These are phyloP conservation scores for Aspidiotus rigidus DNA, from an alignment of 2,888 invertebrate genomes.

Conservation along the genomic window DNA sequence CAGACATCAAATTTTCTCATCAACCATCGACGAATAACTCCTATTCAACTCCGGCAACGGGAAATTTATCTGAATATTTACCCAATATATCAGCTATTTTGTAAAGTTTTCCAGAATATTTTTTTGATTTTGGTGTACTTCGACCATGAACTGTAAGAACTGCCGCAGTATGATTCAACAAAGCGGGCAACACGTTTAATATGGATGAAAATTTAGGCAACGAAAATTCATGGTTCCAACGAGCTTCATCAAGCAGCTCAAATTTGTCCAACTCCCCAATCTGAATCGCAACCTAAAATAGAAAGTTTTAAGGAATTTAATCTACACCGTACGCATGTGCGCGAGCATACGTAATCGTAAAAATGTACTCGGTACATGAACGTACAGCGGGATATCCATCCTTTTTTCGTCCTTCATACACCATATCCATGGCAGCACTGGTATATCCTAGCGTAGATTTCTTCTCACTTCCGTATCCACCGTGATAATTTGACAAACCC, in stretches of 20 bases:
- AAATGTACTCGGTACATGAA: neutral
- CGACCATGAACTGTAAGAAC: neutral
- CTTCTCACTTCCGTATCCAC: neutral
- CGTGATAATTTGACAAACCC: slow-evolving; percentile 13
- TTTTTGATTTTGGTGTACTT: too few species aligned
- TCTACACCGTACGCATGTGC: neutral
- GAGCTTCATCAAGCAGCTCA: neutral
- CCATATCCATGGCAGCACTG: slow-evolving; percentile 16
- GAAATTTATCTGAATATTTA: too few species aligned
- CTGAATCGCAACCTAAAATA: slow-evolving; percentile 7
- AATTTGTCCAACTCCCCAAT: slow-evolving; percentile 3
- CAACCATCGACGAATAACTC: too few species aligned
- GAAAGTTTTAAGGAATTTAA: neutral
- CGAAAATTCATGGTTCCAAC: neutral
- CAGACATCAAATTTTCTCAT: too few species aligned
- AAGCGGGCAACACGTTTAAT: neutral
- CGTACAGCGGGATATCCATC: slow-evolving; percentile 21
- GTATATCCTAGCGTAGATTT: slow-evolving; percentile 11
- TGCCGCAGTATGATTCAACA: slow-evolving; percentile 11
- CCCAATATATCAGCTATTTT: too few species aligned
- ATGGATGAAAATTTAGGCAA: neutral
- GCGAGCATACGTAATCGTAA: neutral
- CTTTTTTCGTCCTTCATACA: slow-evolving; percentile 7
- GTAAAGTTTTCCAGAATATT: too few species aligned
- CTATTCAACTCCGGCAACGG: too few species aligned